Base-by-base conservation (phyloP, 2,797 vertebrate genomes). In the Poeciliopsis paucimaculata region DNA sequence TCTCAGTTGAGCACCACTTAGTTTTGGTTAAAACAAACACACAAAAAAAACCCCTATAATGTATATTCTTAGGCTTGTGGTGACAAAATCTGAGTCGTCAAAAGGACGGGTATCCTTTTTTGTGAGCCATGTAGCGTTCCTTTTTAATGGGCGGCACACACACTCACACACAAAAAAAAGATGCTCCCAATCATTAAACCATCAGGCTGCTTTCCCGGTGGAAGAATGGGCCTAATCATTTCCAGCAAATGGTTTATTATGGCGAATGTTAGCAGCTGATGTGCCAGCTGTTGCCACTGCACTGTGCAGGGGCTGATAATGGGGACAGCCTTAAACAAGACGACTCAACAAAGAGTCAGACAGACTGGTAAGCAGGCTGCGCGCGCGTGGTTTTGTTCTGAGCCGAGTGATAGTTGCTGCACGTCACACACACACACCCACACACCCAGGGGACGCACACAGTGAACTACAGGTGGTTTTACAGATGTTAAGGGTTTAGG, bases 271-370 rank as follows among this genome's bases (percentile, higher is more conserved):
- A 87, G 83, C 87, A 91, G 87, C 85, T 89, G 93, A 92, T 88
- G 85, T 76, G 80, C 81, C 93, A 93, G 91, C 87, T 94, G 94
- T 88, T 91, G 84, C 80, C 84, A 82, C 68, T 46, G 79, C 72
- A 3, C 72, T 3, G 82, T 87, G 87, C 86, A 84, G 64, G 62
- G 80, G 68, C 80, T 86, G 83, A 92, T 91, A 90, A 92, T 84
- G 84, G 85, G 86, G 82, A 90, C 28, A 31, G 78, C 88, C 86
- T 84, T 13, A 47, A 86, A 91, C 79, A 84, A 90, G 85, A 83
- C 81, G 81, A 70, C 64, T 75, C 79, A 60, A 80, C 79, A 60
- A 80, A 90, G 86, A 79, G 36, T 46, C 28, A 72, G 75, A 77
- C 83, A 86, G 88, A 53, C 79, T 84, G 91, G 75, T 39, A 64